These are phyloP conservation scores for Apamea epomidion DNA, from an alignment of 2,888 invertebrate genomes.

Conservation along the genomic window DNA sequence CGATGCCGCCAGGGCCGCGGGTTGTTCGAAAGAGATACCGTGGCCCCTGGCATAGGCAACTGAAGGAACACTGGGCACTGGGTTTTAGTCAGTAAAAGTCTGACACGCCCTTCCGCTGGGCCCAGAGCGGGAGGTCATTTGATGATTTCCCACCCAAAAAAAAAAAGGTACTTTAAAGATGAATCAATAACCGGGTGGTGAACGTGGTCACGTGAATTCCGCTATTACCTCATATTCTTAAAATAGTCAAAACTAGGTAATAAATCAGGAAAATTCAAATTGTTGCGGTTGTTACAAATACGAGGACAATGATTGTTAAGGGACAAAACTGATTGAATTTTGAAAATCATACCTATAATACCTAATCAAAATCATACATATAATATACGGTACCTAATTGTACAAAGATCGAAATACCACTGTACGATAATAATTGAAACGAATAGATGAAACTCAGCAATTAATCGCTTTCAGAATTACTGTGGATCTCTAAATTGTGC, in stretches of 20 bases:
- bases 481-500: background rate
- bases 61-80: too few relatives aligned
- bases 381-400: background rate
- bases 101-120: too few relatives aligned
- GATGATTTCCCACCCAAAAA: too few relatives aligned
- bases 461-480: background rate
- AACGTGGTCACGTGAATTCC: background rate
- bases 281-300: conserved; percentile 18
- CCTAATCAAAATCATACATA: too few relatives aligned
- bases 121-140: too few relatives aligned
- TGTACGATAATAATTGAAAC: background rate
- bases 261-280: conserved; percentile 49
- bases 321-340: background rate
- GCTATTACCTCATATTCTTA: conserved; percentile 37
- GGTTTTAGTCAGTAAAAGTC: too few relatives aligned
- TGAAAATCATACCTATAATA: background rate
- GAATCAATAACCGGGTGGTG: conserved; percentile 31
- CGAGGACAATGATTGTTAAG: background rate
- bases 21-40: too few relatives aligned
- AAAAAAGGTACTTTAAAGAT: background rate
- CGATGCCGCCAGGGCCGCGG: too few relatives aligned
- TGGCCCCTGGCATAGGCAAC: too few relatives aligned
- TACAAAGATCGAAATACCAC: background rate
- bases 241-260: conserved; percentile 30
- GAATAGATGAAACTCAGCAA: background rate